phyloP scores from a whole-genome alignment of 2,888 invertebrate species.

The Aleiodes leptofemur region DNA sequence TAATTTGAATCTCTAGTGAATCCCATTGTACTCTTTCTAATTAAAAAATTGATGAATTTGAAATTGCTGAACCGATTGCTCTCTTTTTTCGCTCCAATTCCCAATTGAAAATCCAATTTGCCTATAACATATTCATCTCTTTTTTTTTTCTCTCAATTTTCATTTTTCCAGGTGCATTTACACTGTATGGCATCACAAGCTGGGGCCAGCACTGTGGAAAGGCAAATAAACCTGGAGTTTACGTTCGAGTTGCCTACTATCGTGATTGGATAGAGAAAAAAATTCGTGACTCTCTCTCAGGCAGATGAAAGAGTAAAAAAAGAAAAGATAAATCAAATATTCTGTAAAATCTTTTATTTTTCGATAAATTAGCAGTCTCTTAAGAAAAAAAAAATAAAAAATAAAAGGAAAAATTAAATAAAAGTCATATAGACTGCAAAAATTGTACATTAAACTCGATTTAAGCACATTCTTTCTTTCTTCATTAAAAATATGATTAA shows the following conservation, averaged over 20 bases:
- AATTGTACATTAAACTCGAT: constrained; percentile 15
- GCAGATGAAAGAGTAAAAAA: constrained; percentile 56
- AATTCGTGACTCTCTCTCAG: constrained; percentile 72
- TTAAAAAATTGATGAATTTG: background rate
- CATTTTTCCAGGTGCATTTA: constrained; percentile 77
- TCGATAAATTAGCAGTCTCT: constrained; percentile 23
- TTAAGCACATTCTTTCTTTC: constrained; percentile 2
- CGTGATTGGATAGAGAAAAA: constrained; percentile 82
- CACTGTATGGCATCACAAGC: constrained; percentile 84
- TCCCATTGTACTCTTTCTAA: background rate
- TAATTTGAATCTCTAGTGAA: background rate
- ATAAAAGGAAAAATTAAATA: constrained; percentile 11
- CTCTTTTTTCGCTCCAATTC: background rate
- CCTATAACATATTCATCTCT: background rate
- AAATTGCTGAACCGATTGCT: background rate
- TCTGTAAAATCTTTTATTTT: constrained; percentile 30
- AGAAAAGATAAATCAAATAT: constrained; percentile 9
- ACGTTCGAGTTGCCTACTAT: constrained; percentile 81
- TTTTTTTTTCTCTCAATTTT: background rate
- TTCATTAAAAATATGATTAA: constrained; percentile 18
- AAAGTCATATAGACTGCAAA: constrained; percentile 1
- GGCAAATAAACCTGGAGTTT: constrained; percentile 85
- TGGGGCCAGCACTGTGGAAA: constrained; percentile 88
- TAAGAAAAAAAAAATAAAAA: constrained; percentile 5
- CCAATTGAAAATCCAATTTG: background rate